Percentiles rank a stretch among this genome's conserved stretches.
phyloP scores from a whole-genome alignment of 2,888 invertebrate genomes.

The Archaeoteleia sp. region DNA sequence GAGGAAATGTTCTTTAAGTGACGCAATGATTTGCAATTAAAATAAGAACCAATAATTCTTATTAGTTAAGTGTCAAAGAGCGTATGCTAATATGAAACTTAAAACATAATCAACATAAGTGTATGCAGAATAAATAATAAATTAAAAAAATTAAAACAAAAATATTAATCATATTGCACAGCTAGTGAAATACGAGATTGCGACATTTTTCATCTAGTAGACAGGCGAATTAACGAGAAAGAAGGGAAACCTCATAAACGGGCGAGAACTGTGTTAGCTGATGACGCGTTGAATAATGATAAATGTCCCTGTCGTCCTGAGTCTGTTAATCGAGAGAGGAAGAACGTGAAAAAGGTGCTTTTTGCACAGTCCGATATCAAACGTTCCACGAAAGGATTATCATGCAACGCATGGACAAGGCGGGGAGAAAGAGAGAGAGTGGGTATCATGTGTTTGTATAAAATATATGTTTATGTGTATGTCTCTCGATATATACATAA shows the following conservation, averaged over 20 bases:
- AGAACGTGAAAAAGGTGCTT: conserved; percentile 16
- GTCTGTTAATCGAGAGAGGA: conserved; percentile 22
- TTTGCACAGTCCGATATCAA: conserved; percentile 21
- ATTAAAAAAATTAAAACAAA: conserved; percentile 23
- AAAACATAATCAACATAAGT: not conserved
- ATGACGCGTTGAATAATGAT: conserved; percentile 38
- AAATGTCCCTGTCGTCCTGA: conserved; percentile 30
- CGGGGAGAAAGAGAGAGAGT: not conserved
- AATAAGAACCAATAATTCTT: no score
- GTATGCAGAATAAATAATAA: conserved; percentile 10
- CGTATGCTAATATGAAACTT: no score
- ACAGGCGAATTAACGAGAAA: conserved; percentile 31
- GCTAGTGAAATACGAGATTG: conserved; percentile 31
- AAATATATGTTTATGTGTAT: no score
- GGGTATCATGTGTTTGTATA: no score
- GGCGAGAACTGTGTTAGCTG: conserved; percentile 21
- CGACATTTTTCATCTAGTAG: conserved; percentile 33
- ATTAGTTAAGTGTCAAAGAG: no score
- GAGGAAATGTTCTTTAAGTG: no score
- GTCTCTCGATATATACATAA: conserved; percentile 19
- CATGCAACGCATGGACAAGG: conserved; percentile 11
- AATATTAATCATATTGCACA: conserved; percentile 29
- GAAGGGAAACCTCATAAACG: conserved; percentile 31
- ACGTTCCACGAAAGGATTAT: conserved; percentile 21
- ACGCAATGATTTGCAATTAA: no score